Evolutionary conservation across 2,113 vertebrate species (phyloP), one percentile per base, ranked within the genome.

Genomic region (Apodemus sylvaticus): DNA sequence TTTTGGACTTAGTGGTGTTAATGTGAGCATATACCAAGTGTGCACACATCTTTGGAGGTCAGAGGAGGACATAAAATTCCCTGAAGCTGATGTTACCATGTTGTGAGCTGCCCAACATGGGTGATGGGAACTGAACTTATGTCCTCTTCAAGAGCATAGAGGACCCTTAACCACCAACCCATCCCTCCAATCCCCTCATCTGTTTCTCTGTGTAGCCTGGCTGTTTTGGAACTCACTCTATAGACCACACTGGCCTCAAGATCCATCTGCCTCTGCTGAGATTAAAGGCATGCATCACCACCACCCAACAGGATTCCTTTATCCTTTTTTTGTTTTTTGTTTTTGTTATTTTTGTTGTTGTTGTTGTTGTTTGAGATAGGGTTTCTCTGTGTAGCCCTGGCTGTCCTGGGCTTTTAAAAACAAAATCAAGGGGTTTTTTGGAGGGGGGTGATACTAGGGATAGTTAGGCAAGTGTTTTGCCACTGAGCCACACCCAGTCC

Each of bases 1-100:
- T 31, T 62, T 70, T 83, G 16, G 19, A n/a, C 1, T 42, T 13
- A 3, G 1, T 2, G 3, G n/a, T 14, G 7, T 70, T 68, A 0
- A 17, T 58, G 64, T 51, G 31, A 22, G 24, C 39, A 24, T 62
- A 17, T 45, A n/a, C 82, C 26, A 31, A 19, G 58, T 85, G 60
- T 64, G 2, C 29, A 45, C 13, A 45, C 39, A 26, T 34, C 53
- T 45, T 58, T 26, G 45, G 55, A 82, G 53, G 20, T 16, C 53
- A 39, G 26, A 64, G 45, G 39, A 85, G 39, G 16, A 85, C 8
- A 6, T 64, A 11, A 64, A 58, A 19, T 31, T 7, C 14, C 39
- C 82, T 64, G 58, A 39, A 64, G 39, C 9, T 64, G 24, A 14
- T 62, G 81, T 31, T 64, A 17, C 8, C 3, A 62, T n/a, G 20